Evolutionary conservation across 1,140 invertebrate species (phyloP).

Genomic region (Sycophaga agraensis): DNA sequence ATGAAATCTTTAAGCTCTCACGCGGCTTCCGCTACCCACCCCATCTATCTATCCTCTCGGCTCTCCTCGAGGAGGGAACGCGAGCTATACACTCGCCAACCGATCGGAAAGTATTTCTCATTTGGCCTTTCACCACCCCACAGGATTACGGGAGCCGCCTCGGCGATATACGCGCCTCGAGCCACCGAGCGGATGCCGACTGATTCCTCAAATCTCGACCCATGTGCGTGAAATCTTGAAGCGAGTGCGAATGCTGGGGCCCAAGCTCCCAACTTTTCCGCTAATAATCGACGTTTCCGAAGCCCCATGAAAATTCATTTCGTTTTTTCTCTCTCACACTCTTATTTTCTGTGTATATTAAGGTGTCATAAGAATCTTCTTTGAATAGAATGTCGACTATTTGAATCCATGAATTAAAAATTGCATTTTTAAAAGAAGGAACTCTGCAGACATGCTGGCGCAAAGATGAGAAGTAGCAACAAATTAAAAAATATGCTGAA

Average conservation of each 20-base stretch:
- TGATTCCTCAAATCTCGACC: too few relatives aligned
- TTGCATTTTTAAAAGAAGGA: too few relatives aligned
- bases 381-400: too few relatives aligned
- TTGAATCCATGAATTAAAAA: too few relatives aligned
- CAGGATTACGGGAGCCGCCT: constrained; percentile 40
- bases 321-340: too few relatives aligned
- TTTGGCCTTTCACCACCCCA: constrained; percentile 46
- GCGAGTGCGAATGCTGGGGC: too few relatives aligned
- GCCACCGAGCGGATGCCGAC: neutral
- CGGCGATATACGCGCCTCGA: neutral
- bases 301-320: neutral
- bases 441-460: too few relatives aligned
- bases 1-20: constrained; percentile 43
- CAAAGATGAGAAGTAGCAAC: too few relatives aligned
- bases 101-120: constrained; percentile 56
- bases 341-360: too few relatives aligned
- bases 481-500: too few relatives aligned
- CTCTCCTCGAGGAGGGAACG: constrained; percentile 4
- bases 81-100: neutral
- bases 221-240: neutral
- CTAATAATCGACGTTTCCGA: constrained; percentile 13
- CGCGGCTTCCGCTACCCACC: neutral
- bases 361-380: too few relatives aligned
- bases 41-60: too few relatives aligned
- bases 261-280: neutral